Evolutionary conservation across 2,113 vertebrate genomes (phyloP).

Genomic region (Seriola dumerili): DNA sequence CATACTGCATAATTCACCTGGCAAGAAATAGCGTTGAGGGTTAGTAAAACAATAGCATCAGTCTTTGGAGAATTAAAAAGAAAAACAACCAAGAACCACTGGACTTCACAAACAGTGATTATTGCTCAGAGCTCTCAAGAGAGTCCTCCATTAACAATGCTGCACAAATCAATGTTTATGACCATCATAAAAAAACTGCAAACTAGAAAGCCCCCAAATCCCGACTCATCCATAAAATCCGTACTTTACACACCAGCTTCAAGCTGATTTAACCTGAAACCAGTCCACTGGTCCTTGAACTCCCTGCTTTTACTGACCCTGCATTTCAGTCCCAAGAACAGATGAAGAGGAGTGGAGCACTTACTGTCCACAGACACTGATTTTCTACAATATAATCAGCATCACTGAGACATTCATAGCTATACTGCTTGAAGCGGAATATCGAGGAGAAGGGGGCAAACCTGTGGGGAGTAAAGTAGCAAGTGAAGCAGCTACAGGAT

Average conservation of each 20-base stretch:
- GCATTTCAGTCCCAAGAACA: background rate
- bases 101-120: slow-evolving; percentile 76
- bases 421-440: background rate
- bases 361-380: slow-evolving; percentile 30
- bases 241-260: slow-evolving; percentile 36
- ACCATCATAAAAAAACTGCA: slow-evolving; percentile 73
- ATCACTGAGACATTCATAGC: slow-evolving; percentile 15
- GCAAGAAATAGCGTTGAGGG: slow-evolving; percentile 21
- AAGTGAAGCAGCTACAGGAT: background rate
- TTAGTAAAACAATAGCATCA: slow-evolving; percentile 8
- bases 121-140: slow-evolving; percentile 73
- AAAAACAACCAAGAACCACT: slow-evolving; percentile 21
- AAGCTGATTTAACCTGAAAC: slow-evolving; percentile 39
- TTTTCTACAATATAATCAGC: background rate
- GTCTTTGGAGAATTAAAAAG: slow-evolving; percentile 17
- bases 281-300: background rate
- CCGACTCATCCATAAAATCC: slow-evolving; percentile 59
- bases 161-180: slow-evolving; percentile 84
- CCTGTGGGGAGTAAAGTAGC: background rate
- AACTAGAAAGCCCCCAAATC: slow-evolving; percentile 58
- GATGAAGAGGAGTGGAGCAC: background rate
- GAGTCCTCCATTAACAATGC: slow-evolving; percentile 75
- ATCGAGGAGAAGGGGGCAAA: background rate
- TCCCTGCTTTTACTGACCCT: background rate
- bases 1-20: slow-evolving; percentile 40